Percentiles rank a stretch among this genome's conserved stretches.
phyloP scores from a whole-genome alignment of 2,888 invertebrate genomes.

The Drosophila pegasa region DNA sequence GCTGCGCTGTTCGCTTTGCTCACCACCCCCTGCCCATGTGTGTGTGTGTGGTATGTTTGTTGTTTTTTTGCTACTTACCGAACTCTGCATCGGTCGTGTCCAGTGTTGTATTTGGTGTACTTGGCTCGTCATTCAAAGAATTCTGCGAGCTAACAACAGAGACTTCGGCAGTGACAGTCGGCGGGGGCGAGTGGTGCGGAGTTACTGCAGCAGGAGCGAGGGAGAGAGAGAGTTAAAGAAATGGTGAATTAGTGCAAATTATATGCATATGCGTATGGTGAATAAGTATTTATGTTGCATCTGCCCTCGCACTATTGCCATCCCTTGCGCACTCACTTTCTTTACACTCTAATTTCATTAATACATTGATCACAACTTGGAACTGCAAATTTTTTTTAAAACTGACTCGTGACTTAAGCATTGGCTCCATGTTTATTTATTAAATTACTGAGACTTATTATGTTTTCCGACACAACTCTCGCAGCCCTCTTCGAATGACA shows the following conservation, averaged over 20 bases:
- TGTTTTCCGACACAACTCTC: slow-evolving; percentile 10
- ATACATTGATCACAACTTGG: slow-evolving; percentile 24
- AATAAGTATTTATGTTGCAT: too few relatives aligned
- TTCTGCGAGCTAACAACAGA: slow-evolving; percentile 43
- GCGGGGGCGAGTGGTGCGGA: slow-evolving; percentile 74
- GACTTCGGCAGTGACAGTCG: slow-evolving; percentile 41
- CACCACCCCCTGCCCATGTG: background rate
- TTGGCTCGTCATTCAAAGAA: slow-evolving; percentile 61
- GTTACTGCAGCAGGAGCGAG: slow-evolving; percentile 42
- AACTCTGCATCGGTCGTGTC: slow-evolving; percentile 72
- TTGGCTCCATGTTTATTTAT: slow-evolving; percentile 16
- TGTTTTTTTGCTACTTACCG: slow-evolving; percentile 73
- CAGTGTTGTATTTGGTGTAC: slow-evolving; percentile 69
- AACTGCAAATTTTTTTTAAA: slow-evolving; percentile 29
- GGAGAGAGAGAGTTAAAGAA: background rate
- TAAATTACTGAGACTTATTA: background rate
- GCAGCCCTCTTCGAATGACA: background rate
- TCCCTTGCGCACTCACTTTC: slow-evolving; percentile 11
- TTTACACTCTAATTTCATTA: background rate
- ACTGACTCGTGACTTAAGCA: background rate
- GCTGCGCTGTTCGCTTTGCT: background rate
- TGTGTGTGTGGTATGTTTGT: background rate
- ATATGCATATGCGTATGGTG: too few relatives aligned
- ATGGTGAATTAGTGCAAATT: background rate
- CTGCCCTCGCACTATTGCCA: background rate